Evolutionary conservation across 2,113 vertebrate species (phyloP), one percentile per base, ranked within the genome.

Genomic region (Collichthys lucidus): DNA sequence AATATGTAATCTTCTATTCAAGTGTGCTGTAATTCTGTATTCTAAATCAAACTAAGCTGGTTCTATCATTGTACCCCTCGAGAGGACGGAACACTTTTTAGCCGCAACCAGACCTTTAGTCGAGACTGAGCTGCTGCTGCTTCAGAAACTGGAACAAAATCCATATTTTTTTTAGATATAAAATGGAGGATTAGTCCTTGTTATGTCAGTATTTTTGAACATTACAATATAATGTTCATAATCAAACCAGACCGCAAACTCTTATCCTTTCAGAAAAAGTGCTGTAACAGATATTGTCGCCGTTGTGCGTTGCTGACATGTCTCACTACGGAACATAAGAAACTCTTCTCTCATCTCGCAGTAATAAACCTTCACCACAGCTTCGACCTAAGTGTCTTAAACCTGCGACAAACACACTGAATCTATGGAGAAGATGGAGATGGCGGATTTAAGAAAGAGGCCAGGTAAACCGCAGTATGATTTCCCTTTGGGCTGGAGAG

Each of bases 391-490:
- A 73, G 60, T 20, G 55, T 49, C 35, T 62, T n/a, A 71, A 61
- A 24, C 52, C 29, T 17, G 26, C 11, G 49, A 66, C 44, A 72
- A 69, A 52, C 29, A 14, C 49, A 11, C 2, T 31, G 57, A 80
- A 52, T 65, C 69, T 68, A 26, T 19, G 12, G 66, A 66, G 42
- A 70, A 60, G 65, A 72, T 61, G 63, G 53, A 77, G 73, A 69
- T 24, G 50, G 53, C 50, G 16, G 69, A 67, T 83, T 86, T 82
- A 63, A 64, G 31, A 83, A 80, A 65, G 79, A 83, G 80, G 84
- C 62, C 26, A 75, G 72, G 69, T 91, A 85, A 85, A 85, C 47
- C 1, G 60, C 61, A 42, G 74, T 47, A 31, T 84, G 83, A 88
- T 86, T 89, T 90, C 85, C 86, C 85, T 60, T 8, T 1, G 74